Percentiles rank a stretch among this genome's conserved stretches.
These are phyloP conservation scores for Corythoichthys haematopterus DNA, from an alignment of 2,113 vertebrate species.

Conservation along the genomic window DNA sequence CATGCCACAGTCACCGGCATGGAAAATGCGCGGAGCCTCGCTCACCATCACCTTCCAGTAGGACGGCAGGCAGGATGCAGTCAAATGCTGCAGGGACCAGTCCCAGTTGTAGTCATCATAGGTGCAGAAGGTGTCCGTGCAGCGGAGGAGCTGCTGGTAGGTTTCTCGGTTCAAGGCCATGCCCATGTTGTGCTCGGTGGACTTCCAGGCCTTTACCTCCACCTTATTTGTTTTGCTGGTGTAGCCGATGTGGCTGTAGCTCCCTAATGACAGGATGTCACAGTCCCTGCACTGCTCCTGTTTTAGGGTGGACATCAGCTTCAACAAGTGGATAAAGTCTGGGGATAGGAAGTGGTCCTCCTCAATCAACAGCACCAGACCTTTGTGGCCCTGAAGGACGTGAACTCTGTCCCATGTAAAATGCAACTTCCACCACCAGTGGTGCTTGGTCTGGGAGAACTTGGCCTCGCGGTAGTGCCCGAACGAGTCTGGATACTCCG, in stretches of 20 bases:
- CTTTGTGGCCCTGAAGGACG: slow-evolving; percentile 77
- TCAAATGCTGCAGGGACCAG: slow-evolving; percentile 95
- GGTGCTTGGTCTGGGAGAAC: slow-evolving; percentile 97
- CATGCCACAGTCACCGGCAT: slow-evolving; percentile 97
- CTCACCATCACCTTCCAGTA: slow-evolving; percentile 96
- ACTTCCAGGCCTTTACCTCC: slow-evolving; percentile 95
- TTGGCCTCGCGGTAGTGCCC: slow-evolving; percentile 95
- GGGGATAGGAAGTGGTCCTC: slow-evolving; percentile 93
- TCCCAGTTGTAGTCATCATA: slow-evolving; percentile 99
- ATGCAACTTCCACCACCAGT: slow-evolving; percentile 99
- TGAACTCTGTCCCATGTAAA: slow-evolving; percentile 92
- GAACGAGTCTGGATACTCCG: slow-evolving; percentile 92
- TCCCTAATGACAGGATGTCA: slow-evolving; percentile 86
- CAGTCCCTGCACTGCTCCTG: slow-evolving; percentile 83
- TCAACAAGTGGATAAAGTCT: slow-evolving; percentile 87
- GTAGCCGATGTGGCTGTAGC: slow-evolving; percentile 80
- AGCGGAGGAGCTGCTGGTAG: slow-evolving; percentile 84
- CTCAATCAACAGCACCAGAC: slow-evolving; percentile 86
- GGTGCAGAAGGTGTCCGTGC: slow-evolving; percentile 95
- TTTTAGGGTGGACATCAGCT: slow-evolving; percentile 78
- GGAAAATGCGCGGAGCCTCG: slow-evolving; percentile 88
- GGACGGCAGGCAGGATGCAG: slow-evolving; percentile 86
- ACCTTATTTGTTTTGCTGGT: slow-evolving; percentile 84
- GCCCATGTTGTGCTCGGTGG: slow-evolving; percentile 99
- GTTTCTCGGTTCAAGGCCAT: slow-evolving; percentile 86